Evolutionary conservation across 2,888 invertebrate genomes (phyloP).

Genomic region (Thecophora atra): DNA sequence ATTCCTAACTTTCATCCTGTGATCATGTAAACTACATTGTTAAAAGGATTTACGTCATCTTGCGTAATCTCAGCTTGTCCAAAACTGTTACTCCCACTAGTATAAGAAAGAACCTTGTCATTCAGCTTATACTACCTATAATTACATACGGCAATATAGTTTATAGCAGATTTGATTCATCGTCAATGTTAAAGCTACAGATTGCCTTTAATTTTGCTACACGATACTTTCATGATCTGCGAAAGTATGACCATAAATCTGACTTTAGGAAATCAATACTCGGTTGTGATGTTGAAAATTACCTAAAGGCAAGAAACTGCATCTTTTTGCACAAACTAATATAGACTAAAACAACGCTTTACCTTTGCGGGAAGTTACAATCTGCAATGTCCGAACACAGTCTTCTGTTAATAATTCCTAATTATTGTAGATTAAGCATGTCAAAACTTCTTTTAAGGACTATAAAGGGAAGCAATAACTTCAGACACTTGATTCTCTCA

Average conservation of each 20-base stretch:
- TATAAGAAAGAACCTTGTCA: too few relatives aligned
- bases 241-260: neutral
- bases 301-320: too few relatives aligned
- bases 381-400: neutral
- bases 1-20: neutral
- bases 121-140: too few relatives aligned
- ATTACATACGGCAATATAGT: too few relatives aligned
- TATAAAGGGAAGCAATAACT: neutral
- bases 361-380: neutral
- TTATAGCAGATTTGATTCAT: neutral
- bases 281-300: neutral
- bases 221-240: neutral
- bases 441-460: neutral
- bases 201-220: conserved; percentile 1
- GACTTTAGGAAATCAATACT: neutral
- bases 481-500: neutral
- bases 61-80: too few relatives aligned
- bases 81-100: too few relatives aligned
- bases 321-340: neutral
- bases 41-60: neutral
- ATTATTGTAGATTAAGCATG: neutral
- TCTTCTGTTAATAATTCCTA: neutral
- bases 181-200: neutral
- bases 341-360: neutral
- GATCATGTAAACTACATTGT: neutral